Evolutionary conservation across 2,113 vertebrate genomes (phyloP).

Genomic region (Gobio gobio): DNA sequence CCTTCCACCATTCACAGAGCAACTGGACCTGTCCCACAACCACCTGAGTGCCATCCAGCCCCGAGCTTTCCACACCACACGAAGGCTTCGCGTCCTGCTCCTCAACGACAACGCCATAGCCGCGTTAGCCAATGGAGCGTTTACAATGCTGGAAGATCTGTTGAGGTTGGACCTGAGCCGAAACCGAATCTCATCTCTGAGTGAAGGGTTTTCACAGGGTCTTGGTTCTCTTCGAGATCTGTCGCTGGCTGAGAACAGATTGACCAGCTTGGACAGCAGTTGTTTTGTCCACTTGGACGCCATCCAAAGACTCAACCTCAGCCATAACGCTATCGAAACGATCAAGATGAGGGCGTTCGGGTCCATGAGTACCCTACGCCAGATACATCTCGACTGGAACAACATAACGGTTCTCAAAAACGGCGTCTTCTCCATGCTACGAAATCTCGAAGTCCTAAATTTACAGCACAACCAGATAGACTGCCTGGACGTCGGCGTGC

Average conservation of each 20-base stretch:
- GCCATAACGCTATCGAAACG: conserved; percentile 70
- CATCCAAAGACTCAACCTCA: conserved; percentile 76
- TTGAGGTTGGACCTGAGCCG: conserved; percentile 79
- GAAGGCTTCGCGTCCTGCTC: conserved; percentile 74
- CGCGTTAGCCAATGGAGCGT: conserved; percentile 67
- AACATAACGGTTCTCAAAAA: conserved; percentile 64
- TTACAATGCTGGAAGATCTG: conserved; percentile 74
- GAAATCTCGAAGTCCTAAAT: conserved; percentile 79
- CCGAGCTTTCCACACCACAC: conserved; percentile 66
- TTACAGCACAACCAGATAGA: conserved; percentile 75
- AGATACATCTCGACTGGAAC: conserved; percentile 76
- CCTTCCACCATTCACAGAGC: conserved; percentile 72
- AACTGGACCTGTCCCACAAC: conserved; percentile 79
- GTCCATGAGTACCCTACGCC: conserved; percentile 74
- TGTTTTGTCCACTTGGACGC: conserved; percentile 76
- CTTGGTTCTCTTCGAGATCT: conserved; percentile 73
- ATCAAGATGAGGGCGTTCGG: conserved; percentile 71
- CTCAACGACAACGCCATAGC: conserved; percentile 77
- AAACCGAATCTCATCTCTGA: conserved; percentile 72
- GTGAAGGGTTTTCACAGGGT: conserved; percentile 72
- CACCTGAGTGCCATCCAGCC: conserved; percentile 65
- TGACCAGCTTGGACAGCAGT: conserved; percentile 64
- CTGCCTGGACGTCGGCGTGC: conserved; percentile 63
- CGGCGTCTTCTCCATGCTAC: conserved; percentile 79
- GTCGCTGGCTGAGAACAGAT: conserved; percentile 72